Base-by-base conservation (phyloP, 2,797 vertebrate species). In the Rhinogobio ventralis region DNA sequence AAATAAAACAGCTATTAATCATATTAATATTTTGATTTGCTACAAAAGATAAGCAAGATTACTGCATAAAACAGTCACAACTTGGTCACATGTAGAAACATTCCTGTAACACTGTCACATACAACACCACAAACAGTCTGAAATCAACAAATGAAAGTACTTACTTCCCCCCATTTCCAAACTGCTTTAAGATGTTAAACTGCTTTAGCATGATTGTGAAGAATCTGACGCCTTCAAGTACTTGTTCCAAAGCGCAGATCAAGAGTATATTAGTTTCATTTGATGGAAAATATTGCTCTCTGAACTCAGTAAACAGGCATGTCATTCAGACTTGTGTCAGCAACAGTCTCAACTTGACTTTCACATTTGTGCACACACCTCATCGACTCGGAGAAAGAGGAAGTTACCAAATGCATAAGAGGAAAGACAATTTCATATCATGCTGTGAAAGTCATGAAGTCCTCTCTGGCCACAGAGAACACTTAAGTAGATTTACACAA, bases 121-220 rank as follows among this genome's bases (percentile, higher is more conserved):
- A 68, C 36, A 66, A 57, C 36, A 60, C 19, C 62, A 84, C 45
- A 49, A 80, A 84, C 76, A 14, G 15, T 57, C 66, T 87, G 89
- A 88, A 85, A 83, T 76, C n/a, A 69, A 49, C 75, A 87, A 33
- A 84, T 53, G 82, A 86, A 85, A 91, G 68, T 45, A 92, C 93
- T 94, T 92, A 92, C 94, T 90, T 94, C 90, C 90, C 71, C 7
- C 86, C 67, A 60, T 92, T 93, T 88, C 94, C 90, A 60, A 95
- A 67, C 89, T 93, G 94, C 90, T 94, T 95, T 85, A 95, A 89
- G 90, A 94, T 92, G 90, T 90, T 95, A 86, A 95, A 94, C 89
- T 93, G 93, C 76, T 94, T 95, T 42, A 96, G 92, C 93, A 95
- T 94, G 83, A 84, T 91, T 85, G 73, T 87, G 51, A 79, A 75